Percentiles rank a stretch among this genome's conserved stretches.
These are phyloP conservation scores for Epinotia nisella DNA, from an alignment of 2,888 invertebrate genomes.

Conservation along the genomic window DNA sequence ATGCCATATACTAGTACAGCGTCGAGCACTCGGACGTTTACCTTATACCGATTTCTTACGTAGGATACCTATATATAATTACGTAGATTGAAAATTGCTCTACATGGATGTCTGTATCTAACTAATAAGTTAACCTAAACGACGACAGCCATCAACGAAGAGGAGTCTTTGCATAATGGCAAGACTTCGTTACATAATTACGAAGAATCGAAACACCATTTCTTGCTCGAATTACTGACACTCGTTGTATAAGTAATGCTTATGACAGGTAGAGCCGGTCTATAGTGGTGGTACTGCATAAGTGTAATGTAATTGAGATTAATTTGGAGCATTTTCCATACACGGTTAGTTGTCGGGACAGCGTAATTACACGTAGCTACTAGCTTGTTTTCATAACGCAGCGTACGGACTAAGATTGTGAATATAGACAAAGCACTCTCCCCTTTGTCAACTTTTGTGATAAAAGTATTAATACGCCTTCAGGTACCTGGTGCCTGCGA, in stretches of 20 bases:
- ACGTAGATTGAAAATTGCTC: neutral
- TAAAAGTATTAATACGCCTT: neutral
- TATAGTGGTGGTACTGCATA: slow-evolving; percentile 2
- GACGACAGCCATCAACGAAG: neutral
- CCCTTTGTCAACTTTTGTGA: neutral
- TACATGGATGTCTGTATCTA: neutral
- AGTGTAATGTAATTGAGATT: slow-evolving; percentile 2
- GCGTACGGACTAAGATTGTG: neutral
- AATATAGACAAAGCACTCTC: neutral
- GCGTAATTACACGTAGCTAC: neutral
- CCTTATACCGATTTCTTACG: neutral
- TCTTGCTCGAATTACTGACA: neutral
- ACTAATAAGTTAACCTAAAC: neutral
- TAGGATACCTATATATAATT: neutral
- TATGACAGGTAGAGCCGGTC: slow-evolving; percentile 6
- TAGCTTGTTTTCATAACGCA: neutral
- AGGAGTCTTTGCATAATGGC: neutral
- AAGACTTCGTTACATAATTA: slow-evolving; percentile 7
- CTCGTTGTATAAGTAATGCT: slow-evolving; percentile 11
- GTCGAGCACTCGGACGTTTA: no score
- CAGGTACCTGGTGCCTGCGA: neutral
- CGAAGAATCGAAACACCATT: slow-evolving; percentile 32
- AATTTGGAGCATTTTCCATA: neutral
- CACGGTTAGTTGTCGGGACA: neutral
- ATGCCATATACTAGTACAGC: no score